A percentile compares a stretch with the other conserved stretches of the same genome.
These are phyloP conservation scores for Eupsilia transversa DNA, from an alignment of 2,888 invertebrate species.

Conservation along the genomic window DNA sequence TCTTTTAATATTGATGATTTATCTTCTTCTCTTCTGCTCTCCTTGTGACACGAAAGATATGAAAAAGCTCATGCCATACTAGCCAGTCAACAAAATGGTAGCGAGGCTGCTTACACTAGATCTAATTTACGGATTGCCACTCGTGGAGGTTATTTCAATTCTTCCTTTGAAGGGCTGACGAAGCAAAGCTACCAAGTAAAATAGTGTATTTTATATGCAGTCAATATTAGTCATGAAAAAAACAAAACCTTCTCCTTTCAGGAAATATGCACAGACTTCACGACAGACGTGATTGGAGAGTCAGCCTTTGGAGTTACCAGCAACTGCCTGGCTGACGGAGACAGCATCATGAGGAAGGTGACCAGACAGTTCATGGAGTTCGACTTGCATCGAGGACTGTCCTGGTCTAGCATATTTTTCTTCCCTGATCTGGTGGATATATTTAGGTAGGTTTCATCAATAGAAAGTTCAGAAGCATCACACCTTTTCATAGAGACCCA, in stretches of 20 bases:
- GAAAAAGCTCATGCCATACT: neutral
- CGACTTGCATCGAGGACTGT: conserved; percentile 68
- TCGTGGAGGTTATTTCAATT: neutral
- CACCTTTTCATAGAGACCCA: neutral
- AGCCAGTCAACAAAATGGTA: neutral
- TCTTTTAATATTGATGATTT: neutral
- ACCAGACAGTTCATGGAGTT: conserved; percentile 73
- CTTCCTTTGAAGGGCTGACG: neutral
- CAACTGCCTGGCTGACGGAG: conserved; percentile 72
- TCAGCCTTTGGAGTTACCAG: conserved; percentile 74
- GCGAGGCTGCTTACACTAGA: neutral
- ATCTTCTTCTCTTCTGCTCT: neutral
- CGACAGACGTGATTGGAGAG: conserved; percentile 76
- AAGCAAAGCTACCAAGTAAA: neutral
- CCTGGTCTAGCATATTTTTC: conserved; percentile 78
- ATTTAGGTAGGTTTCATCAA: conserved; percentile 66
- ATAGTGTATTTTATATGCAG: neutral
- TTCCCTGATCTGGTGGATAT: conserved; percentile 74
- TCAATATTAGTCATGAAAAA: neutral
- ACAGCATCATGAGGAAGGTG: conserved; percentile 71
- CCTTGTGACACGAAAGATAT: neutral
- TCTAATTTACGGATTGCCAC: neutral
- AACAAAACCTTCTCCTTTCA: conserved; percentile 33
- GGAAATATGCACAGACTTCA: conserved; percentile 71
- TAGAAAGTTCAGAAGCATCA: neutral